Evolutionary conservation across 2,888 invertebrate genomes (phyloP).

Genomic region (Choreutis nemorana): DNA sequence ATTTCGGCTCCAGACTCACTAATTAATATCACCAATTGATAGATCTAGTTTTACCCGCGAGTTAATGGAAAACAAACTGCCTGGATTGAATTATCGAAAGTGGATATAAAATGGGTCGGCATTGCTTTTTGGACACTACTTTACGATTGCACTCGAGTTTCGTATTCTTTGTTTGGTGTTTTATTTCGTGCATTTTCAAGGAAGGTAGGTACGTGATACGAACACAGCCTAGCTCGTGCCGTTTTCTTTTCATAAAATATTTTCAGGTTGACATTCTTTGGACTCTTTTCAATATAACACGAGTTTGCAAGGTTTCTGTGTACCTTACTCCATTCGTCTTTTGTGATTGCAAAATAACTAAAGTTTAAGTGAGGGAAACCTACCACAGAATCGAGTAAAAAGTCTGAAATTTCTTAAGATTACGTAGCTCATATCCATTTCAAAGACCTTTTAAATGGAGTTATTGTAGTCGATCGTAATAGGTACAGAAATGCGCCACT

Average conservation of each 20-base stretch:
- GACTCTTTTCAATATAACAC: slow-evolving; percentile 30
- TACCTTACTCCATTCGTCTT: no score
- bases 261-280: slow-evolving; percentile 37
- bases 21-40: slow-evolving; percentile 49
- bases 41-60: slow-evolving; percentile 23
- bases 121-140: slow-evolving; percentile 19
- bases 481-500: slow-evolving; percentile 29
- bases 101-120: no score
- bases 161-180: slow-evolving; percentile 45
- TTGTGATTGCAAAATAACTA: no score
- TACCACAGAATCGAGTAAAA: no score
- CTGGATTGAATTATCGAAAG: background rate
- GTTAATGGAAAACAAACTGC: slow-evolving; percentile 30
- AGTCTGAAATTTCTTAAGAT: no score
- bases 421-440: no score
- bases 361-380: no score
- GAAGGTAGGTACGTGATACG: slow-evolving; percentile 38
- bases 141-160: slow-evolving; percentile 37
- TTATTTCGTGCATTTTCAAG: slow-evolving; percentile 48
- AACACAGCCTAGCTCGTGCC: slow-evolving; percentile 21
- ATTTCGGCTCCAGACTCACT: slow-evolving; percentile 38
- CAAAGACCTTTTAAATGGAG: no score
- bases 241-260: slow-evolving; percentile 42
- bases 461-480: no score
- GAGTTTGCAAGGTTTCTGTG: slow-evolving; percentile 14